Evolutionary conservation across 2,797 vertebrate genomes (phyloP).

Genomic region (Etheostoma perlongum): DNA sequence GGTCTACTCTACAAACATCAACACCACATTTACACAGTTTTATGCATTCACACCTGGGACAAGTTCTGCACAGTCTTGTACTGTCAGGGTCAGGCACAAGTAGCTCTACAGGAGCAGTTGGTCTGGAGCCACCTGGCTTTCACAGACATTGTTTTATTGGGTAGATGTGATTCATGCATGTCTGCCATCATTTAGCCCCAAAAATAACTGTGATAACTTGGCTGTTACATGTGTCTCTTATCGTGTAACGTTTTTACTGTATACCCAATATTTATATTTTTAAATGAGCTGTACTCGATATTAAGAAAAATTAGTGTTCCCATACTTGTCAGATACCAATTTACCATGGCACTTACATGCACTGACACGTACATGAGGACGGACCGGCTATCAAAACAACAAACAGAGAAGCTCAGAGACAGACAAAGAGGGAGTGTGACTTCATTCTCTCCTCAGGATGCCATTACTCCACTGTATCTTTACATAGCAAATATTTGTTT

Average conservation of each 20-base stretch:
- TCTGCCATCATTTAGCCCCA: neutral
- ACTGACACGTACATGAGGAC: no score
- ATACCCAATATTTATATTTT: neutral
- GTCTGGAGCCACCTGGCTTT: conserved; percentile 26
- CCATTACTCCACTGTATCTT: no score
- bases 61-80: conserved; percentile 26
- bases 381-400: no score
- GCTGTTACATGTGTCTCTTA: neutral
- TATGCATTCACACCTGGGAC: conserved; percentile 35
- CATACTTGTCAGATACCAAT: no score
- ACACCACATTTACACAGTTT: conserved; percentile 16
- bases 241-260: neutral
- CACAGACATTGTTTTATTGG: conserved; percentile 21
- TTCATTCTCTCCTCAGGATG: no score
- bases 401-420: no score
- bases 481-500: no score
- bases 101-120: conserved; percentile 30
- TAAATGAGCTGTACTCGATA: no score
- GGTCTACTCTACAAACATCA: conserved; percentile 28
- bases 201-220: neutral
- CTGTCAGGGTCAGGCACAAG: conserved; percentile 7
- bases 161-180: conserved; percentile 11
- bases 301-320: no score
- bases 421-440: no score
- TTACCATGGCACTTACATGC: no score